Percentiles rank a stretch among this genome's conserved stretches.
phyloP scores from a whole-genome alignment of 2,797 vertebrate genomes.

The Sphenodon punctatus region DNA sequence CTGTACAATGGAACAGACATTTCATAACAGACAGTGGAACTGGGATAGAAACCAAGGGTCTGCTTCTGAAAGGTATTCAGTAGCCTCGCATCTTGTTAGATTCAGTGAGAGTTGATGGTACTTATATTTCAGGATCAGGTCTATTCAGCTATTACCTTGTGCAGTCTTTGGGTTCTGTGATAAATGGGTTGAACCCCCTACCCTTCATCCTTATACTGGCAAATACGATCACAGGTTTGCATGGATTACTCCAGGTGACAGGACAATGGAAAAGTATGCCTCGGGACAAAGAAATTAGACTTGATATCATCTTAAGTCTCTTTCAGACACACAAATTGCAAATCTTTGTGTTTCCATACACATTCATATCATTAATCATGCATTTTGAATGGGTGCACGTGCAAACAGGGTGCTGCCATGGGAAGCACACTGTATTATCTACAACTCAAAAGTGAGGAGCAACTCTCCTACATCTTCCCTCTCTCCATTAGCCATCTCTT shows the following conservation, averaged over 20 bases:
- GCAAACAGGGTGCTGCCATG: too few species aligned
- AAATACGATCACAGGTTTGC: not conserved
- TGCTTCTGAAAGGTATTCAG: constrained; percentile 11
- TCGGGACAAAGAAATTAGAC: not conserved
- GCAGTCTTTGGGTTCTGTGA: too few species aligned
- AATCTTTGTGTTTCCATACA: too few species aligned
- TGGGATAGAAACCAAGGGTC: constrained; percentile 25
- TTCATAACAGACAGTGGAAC: not conserved
- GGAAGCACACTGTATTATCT: too few species aligned
- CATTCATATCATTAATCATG: too few species aligned
- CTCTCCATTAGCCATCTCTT: too few species aligned
- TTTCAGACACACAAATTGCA: too few species aligned
- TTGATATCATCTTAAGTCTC: not conserved
- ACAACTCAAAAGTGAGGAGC: too few species aligned
- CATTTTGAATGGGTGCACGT: too few species aligned
- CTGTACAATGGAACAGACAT: constrained; percentile 39
- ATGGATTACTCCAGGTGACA: not conserved
- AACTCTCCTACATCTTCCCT: too few species aligned
- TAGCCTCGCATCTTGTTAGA: not conserved
- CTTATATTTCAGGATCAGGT: not conserved
- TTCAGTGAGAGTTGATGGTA: not conserved
- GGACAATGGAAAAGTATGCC: not conserved
- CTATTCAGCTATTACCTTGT: not conserved
- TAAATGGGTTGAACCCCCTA: too few species aligned
- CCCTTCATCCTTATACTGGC: not conserved